Evolutionary conservation across 2,113 vertebrate species (phyloP).

Genomic region (Callopanchax toddi): DNA sequence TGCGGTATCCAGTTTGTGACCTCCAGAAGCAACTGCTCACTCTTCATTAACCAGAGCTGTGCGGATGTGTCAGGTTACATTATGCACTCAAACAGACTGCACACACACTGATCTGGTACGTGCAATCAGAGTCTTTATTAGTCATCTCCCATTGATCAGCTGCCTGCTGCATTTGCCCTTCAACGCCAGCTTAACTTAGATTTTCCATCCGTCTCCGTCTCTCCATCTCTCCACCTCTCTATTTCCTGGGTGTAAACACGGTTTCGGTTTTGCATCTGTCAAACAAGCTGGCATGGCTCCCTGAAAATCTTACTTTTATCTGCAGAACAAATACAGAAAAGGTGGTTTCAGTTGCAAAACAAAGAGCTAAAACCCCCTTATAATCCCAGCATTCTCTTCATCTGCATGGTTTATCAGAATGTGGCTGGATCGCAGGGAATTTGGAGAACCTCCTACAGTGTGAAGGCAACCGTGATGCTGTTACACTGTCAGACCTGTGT

Average conservation of each 20-base stretch:
- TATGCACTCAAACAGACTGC: conserved; percentile 4
- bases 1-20: conserved; percentile 17
- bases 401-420: too few species aligned
- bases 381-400: too few species aligned
- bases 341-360: not conserved
- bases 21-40: conserved; percentile 32
- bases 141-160: conserved; percentile 62
- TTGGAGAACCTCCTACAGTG: too few species aligned
- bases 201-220: conserved; percentile 44
- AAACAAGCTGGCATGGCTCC: conserved; percentile 1
- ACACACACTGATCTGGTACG: conserved; percentile 8
- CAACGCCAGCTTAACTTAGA: conserved; percentile 35
- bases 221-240: conserved; percentile 20
- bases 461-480: too few species aligned
- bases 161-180: conserved; percentile 55
- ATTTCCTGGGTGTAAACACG: conserved; percentile 29
- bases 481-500: too few species aligned
- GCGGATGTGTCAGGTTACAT: conserved; percentile 31
- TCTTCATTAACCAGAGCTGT: conserved; percentile 45
- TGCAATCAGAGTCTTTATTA: conserved; percentile 46
- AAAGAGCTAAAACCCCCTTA: not conserved
- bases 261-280: conserved; percentile 49
- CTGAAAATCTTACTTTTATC: not conserved
- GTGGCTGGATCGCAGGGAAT: too few species aligned
- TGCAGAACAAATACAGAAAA: too few species aligned